phyloP scores from a whole-genome alignment of 2,797 vertebrate genomes.

The Lateolabrax maculatus region DNA sequence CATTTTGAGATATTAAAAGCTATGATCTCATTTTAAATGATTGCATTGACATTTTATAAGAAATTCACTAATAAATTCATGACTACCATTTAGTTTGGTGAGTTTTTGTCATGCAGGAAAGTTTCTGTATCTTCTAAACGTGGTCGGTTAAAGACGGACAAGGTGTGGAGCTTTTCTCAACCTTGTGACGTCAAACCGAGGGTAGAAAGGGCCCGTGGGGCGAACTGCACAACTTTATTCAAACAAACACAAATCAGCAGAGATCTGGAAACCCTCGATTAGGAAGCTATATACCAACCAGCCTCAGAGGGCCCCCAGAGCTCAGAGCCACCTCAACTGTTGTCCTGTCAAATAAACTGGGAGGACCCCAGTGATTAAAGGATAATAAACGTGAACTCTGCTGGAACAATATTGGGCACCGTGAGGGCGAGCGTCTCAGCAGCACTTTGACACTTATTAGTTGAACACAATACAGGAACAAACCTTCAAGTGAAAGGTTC shows the following conservation, averaged over 20 bases:
- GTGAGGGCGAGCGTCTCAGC: slow-evolving; percentile 31
- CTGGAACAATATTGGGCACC: slow-evolving; percentile 49
- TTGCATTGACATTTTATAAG: neutral
- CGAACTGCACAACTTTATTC: slow-evolving; percentile 49
- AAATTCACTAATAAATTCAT: too few relatives aligned
- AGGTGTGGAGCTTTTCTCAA: slow-evolving; percentile 26
- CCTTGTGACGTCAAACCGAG: slow-evolving; percentile 43
- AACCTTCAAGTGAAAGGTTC: slow-evolving; percentile 14
- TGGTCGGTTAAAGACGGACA: too few relatives aligned
- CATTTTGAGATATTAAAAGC: neutral
- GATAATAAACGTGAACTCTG: slow-evolving; percentile 73
- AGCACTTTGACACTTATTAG: slow-evolving; percentile 57
- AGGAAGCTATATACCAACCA: slow-evolving; percentile 27
- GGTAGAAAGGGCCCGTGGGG: neutral
- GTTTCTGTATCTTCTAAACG: slow-evolving; percentile 6
- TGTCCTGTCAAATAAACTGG: slow-evolving; percentile 62
- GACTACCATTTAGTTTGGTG: neutral
- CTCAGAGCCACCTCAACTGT: slow-evolving; percentile 41
- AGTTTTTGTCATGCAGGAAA: neutral
- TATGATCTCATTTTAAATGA: neutral
- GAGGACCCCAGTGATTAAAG: slow-evolving; percentile 66
- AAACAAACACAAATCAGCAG: slow-evolving; percentile 73
- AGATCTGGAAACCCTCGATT: slow-evolving; percentile 47
- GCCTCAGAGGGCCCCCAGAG: slow-evolving; percentile 14
- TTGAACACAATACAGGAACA: slow-evolving; percentile 30